Evolutionary conservation across 1,140 invertebrate species (phyloP).

Genomic region (Lepidurus packardi): DNA sequence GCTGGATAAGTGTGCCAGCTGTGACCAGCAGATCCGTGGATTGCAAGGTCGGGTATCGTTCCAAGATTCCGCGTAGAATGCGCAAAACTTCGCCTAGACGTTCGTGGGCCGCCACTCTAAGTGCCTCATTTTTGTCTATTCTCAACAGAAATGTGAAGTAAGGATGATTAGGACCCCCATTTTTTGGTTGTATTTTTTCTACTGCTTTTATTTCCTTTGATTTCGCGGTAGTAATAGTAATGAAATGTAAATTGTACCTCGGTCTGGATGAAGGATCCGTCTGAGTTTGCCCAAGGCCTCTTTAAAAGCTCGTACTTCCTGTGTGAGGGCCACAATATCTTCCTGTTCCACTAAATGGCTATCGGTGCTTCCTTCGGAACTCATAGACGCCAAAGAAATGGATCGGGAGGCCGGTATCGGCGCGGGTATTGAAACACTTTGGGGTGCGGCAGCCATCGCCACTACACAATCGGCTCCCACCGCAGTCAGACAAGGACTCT

Average conservation of each 20-base stretch:
- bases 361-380: constrained; percentile 44
- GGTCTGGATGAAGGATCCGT: constrained; percentile 46
- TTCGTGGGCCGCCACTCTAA: constrained; percentile 49
- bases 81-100: constrained; percentile 50
- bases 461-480: constrained; percentile 1
- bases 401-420: constrained; percentile 38
- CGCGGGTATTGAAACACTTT: not conserved
- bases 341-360: constrained; percentile 47
- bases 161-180: too few relatives aligned
- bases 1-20: constrained; percentile 49
- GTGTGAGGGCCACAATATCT: constrained; percentile 51
- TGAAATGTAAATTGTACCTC: constrained; percentile 40
- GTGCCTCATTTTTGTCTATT: constrained; percentile 47
- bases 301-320: constrained; percentile 51
- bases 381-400: constrained; percentile 45
- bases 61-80: constrained; percentile 49
- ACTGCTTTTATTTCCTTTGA: not conserved
- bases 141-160: constrained; percentile 34
- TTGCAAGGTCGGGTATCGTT: constrained; percentile 50
- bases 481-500: constrained; percentile 4
- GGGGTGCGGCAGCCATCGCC: constrained; percentile 11
- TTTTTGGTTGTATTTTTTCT: too few relatives aligned
- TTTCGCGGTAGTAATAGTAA: not conserved
- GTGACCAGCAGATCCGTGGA: constrained; percentile 50
- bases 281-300: constrained; percentile 50